These are phyloP conservation scores for Callithrix jacchus DNA, from an alignment of 2,113 vertebrate genomes.

Conservation along the genomic window DNA sequence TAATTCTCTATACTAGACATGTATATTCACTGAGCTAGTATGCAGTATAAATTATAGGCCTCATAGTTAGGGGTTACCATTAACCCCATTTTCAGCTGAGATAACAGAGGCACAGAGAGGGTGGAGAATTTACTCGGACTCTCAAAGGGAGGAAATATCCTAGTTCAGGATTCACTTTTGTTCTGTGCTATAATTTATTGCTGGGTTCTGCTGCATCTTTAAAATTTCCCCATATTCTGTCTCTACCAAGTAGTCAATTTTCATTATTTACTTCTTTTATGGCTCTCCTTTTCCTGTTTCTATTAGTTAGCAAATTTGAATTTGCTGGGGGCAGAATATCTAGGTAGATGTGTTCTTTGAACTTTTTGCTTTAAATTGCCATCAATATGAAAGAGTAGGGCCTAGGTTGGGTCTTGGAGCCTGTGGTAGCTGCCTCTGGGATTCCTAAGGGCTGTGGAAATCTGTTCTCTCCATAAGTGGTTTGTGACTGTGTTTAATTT, in stretches of 20 bases:
- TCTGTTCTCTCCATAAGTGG: conserved; percentile 25
- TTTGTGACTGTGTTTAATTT: conserved; percentile 71
- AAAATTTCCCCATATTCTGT: background rate
- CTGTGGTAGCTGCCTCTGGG: conserved; percentile 3
- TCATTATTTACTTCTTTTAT: conserved; percentile 42
- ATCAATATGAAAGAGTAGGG: background rate
- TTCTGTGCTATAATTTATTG: background rate
- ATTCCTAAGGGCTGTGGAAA: conserved; percentile 55
- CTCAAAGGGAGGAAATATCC: background rate
- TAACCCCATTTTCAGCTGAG: background rate
- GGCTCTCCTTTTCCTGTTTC: background rate
- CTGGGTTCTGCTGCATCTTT: background rate
- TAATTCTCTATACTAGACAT: background rate
- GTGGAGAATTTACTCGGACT: background rate
- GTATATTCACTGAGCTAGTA: no score
- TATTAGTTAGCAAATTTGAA: conserved; percentile 30
- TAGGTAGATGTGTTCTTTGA: background rate
- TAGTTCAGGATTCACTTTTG: background rate
- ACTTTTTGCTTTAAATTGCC: conserved; percentile 23
- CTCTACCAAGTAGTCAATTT: conserved; percentile 2
- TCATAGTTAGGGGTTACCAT: background rate
- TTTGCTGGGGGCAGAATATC: conserved; percentile 10
- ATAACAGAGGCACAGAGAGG: background rate
- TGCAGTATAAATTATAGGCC: background rate
- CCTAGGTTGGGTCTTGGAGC: background rate